Evolutionary conservation across 2,888 invertebrate genomes (phyloP).

Genomic region (Spodoptera littoralis): DNA sequence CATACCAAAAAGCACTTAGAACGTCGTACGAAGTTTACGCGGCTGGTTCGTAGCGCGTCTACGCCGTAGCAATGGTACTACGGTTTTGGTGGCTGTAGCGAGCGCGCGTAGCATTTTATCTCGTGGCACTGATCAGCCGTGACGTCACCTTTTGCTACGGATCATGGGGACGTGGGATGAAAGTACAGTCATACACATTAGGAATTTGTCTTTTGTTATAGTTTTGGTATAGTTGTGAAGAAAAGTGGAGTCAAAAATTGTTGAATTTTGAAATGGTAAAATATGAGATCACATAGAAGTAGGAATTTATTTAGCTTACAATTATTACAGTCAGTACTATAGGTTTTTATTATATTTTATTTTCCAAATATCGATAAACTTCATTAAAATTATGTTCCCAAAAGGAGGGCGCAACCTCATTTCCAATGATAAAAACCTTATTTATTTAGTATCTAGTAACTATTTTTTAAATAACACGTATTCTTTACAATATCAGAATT

Average conservation of each 20-base stretch:
- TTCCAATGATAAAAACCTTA: no score
- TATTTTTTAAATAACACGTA: background rate
- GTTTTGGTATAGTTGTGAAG: conserved; percentile 33
- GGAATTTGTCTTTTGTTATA: conserved; percentile 29
- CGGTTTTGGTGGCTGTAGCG: conserved; percentile 75
- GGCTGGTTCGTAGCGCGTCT: conserved; percentile 77
- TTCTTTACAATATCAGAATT: background rate
- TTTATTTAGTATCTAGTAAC: no score
- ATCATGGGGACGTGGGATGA: conserved; percentile 75
- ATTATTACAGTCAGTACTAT: no score
- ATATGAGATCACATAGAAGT: no score
- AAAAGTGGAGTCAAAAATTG: conserved; percentile 6
- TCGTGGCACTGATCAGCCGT: conserved; percentile 62
- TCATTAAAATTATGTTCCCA: no score
- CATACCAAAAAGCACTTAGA: conserved; percentile 48
- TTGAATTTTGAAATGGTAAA: no score
- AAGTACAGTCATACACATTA: conserved; percentile 68
- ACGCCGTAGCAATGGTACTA: conserved; percentile 78
- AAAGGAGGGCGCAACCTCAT: no score
- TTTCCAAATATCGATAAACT: no score
- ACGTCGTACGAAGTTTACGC: conserved; percentile 60
- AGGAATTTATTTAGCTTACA: no score
- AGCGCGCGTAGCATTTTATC: conserved; percentile 76
- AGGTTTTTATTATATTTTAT: no score
- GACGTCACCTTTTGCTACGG: conserved; percentile 78